phyloP scores from a whole-genome alignment of 2,888 invertebrate species.

The Leistus spinibarbis region DNA sequence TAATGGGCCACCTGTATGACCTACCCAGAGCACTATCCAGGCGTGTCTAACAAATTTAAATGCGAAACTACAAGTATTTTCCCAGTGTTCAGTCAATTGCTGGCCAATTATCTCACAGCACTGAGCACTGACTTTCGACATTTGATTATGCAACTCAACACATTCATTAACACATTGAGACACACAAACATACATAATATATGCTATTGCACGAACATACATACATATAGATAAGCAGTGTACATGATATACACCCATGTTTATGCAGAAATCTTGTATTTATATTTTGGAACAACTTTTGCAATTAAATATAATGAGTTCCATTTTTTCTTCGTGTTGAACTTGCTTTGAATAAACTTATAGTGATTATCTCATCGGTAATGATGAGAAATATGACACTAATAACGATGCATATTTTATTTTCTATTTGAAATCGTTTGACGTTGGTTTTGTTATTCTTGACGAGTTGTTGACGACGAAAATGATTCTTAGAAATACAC shows the following conservation, averaged over 20 bases:
- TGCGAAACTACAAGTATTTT: no score
- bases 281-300: neutral
- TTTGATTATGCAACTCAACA: neutral
- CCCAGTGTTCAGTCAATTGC: neutral
- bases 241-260: no score
- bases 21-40: neutral
- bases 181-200: neutral
- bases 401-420: no score
- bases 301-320: neutral
- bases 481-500: no score
- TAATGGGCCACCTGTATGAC: neutral
- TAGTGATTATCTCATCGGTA: neutral
- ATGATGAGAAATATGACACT: neutral
- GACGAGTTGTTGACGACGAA: no score
- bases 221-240: no score
- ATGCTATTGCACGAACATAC: neutral
- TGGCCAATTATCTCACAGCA: neutral
- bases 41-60: no score
- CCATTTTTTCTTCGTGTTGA: neutral
- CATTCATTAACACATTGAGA: no score
- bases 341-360: neutral
- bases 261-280: neutral
- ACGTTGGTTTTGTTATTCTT: no score
- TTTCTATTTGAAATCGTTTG: no score
- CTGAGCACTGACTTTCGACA: neutral